Conservation (phyloP, 2,797 vertebrate species). For the Picus viridis region DNA sequence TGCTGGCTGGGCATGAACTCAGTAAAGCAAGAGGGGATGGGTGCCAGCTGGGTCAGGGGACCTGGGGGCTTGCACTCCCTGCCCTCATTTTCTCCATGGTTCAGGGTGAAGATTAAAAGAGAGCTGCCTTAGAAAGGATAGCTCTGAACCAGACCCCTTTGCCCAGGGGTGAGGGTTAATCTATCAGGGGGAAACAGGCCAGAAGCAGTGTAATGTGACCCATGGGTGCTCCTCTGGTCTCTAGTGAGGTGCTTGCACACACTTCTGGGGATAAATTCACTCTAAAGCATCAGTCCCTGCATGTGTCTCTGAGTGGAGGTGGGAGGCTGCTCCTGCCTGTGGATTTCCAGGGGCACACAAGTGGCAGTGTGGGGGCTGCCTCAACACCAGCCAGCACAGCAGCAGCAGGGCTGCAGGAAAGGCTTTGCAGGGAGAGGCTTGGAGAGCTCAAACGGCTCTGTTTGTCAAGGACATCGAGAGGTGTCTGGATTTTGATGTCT, state of each 20-base stretch:
- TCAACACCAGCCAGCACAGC: not conserved
- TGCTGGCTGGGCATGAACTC: not conserved
- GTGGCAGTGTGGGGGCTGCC: not conserved
- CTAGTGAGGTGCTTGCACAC: fast-evolving
- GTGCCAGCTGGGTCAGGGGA: not conserved
- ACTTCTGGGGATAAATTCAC: not conserved
- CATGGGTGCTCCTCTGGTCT: not conserved
- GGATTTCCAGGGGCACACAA: not conserved
- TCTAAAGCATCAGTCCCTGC: fast-evolving
- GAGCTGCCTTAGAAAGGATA: not conserved
- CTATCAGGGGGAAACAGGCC: not conserved
- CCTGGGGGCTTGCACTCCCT: fast-evolving
- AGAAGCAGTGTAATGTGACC: not conserved
- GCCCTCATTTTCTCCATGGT: not conserved
- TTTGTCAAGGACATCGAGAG: not conserved
- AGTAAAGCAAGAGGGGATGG: not conserved
- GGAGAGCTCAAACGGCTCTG: not conserved
- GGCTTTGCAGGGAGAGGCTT: not conserved
- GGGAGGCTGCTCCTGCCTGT: not conserved
- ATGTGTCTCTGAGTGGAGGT: not conserved
- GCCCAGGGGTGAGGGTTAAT: not conserved
- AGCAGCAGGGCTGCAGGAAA: not conserved
- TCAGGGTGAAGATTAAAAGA: not conserved
- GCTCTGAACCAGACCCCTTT: not conserved
- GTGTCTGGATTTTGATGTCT: not conserved